Percentiles rank a stretch among this genome's conserved stretches.
Evolutionary conservation across 2,888 invertebrate genomes (phyloP).

Genomic region (Tubulanus polymorphus): DNA sequence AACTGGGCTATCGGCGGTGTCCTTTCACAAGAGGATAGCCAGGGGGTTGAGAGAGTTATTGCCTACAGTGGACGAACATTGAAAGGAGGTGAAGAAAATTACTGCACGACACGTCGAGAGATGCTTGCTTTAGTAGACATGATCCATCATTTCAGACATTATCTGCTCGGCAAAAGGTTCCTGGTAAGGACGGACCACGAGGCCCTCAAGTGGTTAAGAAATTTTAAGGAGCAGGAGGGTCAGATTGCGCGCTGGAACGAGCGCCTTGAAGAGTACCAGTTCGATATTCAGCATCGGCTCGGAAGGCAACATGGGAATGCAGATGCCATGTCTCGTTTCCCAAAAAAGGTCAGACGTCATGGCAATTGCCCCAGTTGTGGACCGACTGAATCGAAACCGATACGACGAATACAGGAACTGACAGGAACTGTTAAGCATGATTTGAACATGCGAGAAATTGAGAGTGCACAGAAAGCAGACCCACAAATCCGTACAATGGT

Average conservation of each 20-base stretch:
- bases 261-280: conserved; percentile 15
- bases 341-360: not conserved
- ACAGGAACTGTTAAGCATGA: too few species aligned
- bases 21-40: conserved; percentile 12
- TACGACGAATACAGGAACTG: too few species aligned
- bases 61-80: conserved; percentile 6
- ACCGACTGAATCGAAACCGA: not conserved
- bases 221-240: conserved; percentile 11
- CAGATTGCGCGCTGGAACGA: conserved; percentile 17
- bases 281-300: conserved; percentile 12
- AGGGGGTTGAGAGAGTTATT: not conserved
- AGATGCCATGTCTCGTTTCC: not conserved
- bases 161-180: conserved; percentile 18
- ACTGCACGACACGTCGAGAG: conserved; percentile 18
- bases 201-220: conserved; percentile 13
- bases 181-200: conserved; percentile 22
- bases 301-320: conserved; percentile 4
- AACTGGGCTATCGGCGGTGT: conserved; percentile 19
- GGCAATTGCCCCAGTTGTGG: not conserved
- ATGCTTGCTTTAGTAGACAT: conserved; percentile 22
- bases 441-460: not conserved
- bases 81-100: conserved; percentile 17
- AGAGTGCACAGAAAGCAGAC: not conserved
- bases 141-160: conserved; percentile 17
- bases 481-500: too few species aligned